Evolutionary conservation across 2,797 vertebrate genomes (phyloP), one percentile per base, ranked within the genome.

Genomic region (Erpetoichthys calabaricus): DNA sequence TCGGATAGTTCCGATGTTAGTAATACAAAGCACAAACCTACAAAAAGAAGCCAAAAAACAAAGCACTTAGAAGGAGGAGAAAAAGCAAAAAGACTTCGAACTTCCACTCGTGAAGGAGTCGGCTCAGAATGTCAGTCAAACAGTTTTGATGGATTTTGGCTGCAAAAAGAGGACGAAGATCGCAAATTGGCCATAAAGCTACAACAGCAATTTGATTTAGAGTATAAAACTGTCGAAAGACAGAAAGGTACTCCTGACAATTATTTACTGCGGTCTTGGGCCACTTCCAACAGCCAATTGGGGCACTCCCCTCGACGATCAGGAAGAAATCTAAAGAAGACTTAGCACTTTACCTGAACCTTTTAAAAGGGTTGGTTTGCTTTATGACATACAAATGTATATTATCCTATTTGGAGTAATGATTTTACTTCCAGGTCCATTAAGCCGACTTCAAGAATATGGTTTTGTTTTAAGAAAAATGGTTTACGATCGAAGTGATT

Each of bases 221-320:
- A 97, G 76, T 81, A 78, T 57, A 75, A 83, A 73, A 80, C 66
- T 4, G 70, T 73, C 62, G 69, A 74, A 5, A 75, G 82, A 56
- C 59, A 80, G 51, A 81, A 82, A 67, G 75, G 76, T 2, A 78
- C 85, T 2, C 75, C 83, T 0, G 86, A 91, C 62, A 76, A 83
- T 8, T 97, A 98, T 59, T 86, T 86, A 64, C 73, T 98, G 65
- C 80, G 94, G 3, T 95, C 93, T 9, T 92, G 90, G 83, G 82
- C 70, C 68, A 72, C 84, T 8, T 73, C 77, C 3, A 85, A 80
- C 62, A 67, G 72, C 64, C 68, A 66, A 53, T 59, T 68, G 53
- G 73, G 72, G 62, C 63, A 69, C 9, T 75, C 70, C 62, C 70
- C 79, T 10, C 75, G 84, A 45, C 75, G 77, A 56, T 83, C 84